A percentile compares a stretch with the other conserved stretches of the same genome.
Conservation (phyloP, 2,888 invertebrate species). For the Synanthedon formicaeformis region DNA sequence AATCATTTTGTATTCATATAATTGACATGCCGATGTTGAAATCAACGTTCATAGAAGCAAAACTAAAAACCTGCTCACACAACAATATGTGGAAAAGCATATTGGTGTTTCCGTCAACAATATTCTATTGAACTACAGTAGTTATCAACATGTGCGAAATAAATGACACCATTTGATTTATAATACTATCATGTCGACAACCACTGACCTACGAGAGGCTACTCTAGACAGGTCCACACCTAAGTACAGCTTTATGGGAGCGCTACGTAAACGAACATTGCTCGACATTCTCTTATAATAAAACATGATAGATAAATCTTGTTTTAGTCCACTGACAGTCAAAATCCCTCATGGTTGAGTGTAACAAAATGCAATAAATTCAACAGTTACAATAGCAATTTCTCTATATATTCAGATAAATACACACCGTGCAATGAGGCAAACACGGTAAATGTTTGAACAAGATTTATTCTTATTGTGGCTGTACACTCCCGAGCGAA, state of each 20-base stretch:
- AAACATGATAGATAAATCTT: not conserved
- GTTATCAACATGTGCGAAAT: conserved; percentile 9
- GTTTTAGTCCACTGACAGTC: not conserved
- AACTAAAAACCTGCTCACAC: conserved; percentile 38
- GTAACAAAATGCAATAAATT: conserved; percentile 68
- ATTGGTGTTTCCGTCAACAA: conserved; percentile 21
- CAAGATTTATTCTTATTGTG: conserved; percentile 39
- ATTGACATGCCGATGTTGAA: conserved; percentile 43
- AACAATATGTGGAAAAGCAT: conserved; percentile 26
- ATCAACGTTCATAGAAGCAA: conserved; percentile 11
- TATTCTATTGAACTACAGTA: conserved; percentile 21
- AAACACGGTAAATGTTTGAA: conserved; percentile 61
- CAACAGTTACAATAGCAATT: conserved; percentile 68
- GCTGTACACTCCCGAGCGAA: not conserved
- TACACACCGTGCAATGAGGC: conserved; percentile 50
- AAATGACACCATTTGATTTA: not conserved
- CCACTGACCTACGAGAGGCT: conserved; percentile 4
- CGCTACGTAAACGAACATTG: conserved; percentile 30
- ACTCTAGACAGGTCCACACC: conserved; percentile 31
- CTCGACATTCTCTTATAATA: not conserved
- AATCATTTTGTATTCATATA: conserved; percentile 25
- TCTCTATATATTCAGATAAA: conserved; percentile 67
- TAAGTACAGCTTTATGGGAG: conserved; percentile 40
- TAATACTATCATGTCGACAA: not conserved
- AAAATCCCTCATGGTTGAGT: conserved; percentile 33